Conservation (phyloP, 1,140 invertebrate genomes). For the Drosophila lowei region DNA sequence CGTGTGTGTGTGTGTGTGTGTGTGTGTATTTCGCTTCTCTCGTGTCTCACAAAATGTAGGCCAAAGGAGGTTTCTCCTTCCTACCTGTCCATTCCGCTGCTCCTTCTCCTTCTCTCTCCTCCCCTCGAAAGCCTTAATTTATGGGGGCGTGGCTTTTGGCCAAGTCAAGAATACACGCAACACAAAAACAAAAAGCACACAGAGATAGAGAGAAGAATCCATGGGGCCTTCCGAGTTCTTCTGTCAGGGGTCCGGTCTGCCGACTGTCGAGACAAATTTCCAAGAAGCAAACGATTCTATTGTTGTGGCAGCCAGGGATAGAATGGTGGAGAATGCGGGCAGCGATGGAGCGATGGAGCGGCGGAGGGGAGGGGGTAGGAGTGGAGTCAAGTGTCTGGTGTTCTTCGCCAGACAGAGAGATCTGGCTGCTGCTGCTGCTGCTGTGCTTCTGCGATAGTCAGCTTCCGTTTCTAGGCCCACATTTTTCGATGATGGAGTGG, state of each 20-base stretch:
- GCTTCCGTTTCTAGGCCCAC: constrained; percentile 43
- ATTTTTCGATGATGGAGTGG: constrained; percentile 14
- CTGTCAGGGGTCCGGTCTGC: constrained; percentile 35
- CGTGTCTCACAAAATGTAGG: constrained; percentile 41
- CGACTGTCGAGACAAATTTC: constrained; percentile 72
- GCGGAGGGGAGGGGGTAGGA: too few relatives aligned
- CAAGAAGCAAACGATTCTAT: constrained; percentile 51
- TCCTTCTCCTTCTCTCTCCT: too few relatives aligned
- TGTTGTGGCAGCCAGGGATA: constrained; percentile 13
- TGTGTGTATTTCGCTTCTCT: not conserved
- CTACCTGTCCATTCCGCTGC: constrained; percentile 1
- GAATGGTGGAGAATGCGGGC: not conserved
- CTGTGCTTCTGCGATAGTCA: constrained; percentile 26
- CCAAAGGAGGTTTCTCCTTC: constrained; percentile 43
- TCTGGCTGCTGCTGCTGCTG: not conserved
- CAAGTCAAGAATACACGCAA: too few relatives aligned
- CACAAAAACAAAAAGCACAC: too few relatives aligned
- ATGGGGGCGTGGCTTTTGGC: too few relatives aligned
- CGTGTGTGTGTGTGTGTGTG: constrained; percentile 6
- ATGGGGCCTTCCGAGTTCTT: too few relatives aligned
- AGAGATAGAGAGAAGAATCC: not conserved
- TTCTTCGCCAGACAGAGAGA: constrained; percentile 6
- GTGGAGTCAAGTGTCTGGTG: constrained; percentile 38
- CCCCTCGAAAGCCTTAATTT: too few relatives aligned
- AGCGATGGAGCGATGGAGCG: not conserved